phyloP scores from a whole-genome alignment of 2,888 invertebrate species.

The Cenopis cana region DNA sequence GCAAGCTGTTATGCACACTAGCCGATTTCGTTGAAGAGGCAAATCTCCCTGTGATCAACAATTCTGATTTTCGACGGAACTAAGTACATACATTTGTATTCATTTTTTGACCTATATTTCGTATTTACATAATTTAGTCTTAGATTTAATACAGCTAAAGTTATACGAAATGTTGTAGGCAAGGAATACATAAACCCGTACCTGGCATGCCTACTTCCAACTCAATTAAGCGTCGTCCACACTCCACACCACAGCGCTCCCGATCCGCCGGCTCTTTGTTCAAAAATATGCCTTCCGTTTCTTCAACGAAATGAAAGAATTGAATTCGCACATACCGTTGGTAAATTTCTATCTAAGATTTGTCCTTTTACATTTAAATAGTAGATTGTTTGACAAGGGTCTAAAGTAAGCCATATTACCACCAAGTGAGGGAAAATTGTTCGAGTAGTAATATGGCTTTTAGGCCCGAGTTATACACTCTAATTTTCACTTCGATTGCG shows the following conservation, averaged over 20 bases:
- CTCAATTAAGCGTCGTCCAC: slow-evolving; percentile 12
- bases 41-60: background rate
- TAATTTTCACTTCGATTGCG: too few relatives aligned
- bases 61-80: background rate
- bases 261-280: slow-evolving; percentile 26
- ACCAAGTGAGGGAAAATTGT: too few relatives aligned
- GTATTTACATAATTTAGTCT: background rate
- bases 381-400: background rate
- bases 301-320: slow-evolving; percentile 31
- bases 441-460: too few relatives aligned
- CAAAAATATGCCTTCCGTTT: slow-evolving; percentile 28
- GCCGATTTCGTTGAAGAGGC: background rate
- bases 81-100: too few relatives aligned
- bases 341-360: slow-evolving; percentile 25
- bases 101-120: background rate
- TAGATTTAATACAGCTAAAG: background rate
- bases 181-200: background rate
- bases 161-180: background rate
- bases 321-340: slow-evolving; percentile 24
- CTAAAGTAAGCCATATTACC: too few relatives aligned
- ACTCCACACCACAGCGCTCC: background rate
- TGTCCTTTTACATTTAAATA: background rate
- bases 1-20: background rate
- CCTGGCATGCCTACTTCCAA: background rate
- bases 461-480: too few relatives aligned